phyloP scores from a whole-genome alignment of 2,797 vertebrate genomes.

The Urophycis tenuis region DNA sequence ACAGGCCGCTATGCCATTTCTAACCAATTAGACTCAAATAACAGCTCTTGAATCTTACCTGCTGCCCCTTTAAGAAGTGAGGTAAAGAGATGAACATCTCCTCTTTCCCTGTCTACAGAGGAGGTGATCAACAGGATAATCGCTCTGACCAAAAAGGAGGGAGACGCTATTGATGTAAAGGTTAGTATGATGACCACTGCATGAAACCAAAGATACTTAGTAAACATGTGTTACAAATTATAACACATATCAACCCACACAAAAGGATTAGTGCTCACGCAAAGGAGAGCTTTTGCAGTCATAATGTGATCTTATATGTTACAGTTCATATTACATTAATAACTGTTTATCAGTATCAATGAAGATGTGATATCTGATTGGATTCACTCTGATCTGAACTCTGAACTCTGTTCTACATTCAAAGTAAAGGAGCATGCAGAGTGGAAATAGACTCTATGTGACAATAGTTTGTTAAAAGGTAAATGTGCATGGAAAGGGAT shows the following conservation, averaged over 20 bases:
- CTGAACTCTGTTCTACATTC: not conserved
- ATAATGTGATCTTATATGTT: not conserved
- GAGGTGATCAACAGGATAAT: conserved; percentile 74
- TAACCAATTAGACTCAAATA: not conserved
- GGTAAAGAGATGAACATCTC: not conserved
- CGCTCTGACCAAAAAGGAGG: conserved; percentile 71
- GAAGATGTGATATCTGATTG: not conserved
- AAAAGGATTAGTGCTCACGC: not conserved
- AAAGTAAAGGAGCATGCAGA: not conserved
- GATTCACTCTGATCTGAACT: not conserved
- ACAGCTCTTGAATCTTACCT: not conserved
- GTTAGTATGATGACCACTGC: conserved; percentile 49
- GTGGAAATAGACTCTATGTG: not conserved
- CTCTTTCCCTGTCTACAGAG: conserved; percentile 54
- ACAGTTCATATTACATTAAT: not conserved
- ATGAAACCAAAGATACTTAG: not conserved
- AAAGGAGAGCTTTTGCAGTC: not conserved
- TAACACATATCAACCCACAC: too few relatives aligned
- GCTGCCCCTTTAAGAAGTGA: not conserved
- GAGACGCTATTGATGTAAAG: conserved; percentile 76
- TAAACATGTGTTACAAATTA: not conserved
- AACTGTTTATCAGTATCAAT: not conserved
- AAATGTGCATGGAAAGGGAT: not conserved
- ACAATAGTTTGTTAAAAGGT: not conserved
- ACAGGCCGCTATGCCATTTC: not conserved